These are phyloP conservation scores for Anguilla marmorata DNA, from an alignment of 2,797 vertebrate genomes.

Conservation along the genomic window DNA sequence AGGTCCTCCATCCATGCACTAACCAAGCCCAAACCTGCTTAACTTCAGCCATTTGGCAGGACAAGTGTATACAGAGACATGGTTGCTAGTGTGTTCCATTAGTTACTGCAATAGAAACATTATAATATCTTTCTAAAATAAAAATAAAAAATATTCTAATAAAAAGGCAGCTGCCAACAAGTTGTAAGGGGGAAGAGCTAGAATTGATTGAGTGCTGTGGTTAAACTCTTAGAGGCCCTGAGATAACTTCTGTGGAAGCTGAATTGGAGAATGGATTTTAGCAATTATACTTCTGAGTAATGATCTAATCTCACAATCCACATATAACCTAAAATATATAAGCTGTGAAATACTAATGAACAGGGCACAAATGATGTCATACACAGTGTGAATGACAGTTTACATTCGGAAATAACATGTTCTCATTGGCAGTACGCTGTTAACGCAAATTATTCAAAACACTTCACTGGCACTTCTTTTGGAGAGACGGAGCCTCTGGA, in stretches of 20 bases:
- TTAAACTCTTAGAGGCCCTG: not conserved
- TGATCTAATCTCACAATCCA: not conserved
- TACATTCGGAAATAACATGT: not conserved
- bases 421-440: not conserved
- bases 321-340: not conserved
- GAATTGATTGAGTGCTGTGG: not conserved
- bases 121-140: not conserved
- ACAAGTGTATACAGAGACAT: not conserved
- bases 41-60: not conserved
- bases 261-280: not conserved
- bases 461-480: not conserved
- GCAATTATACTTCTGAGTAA: not conserved
- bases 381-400: not conserved
- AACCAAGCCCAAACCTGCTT: not conserved
- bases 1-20: not conserved
- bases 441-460: not conserved
- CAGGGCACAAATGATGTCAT: not conserved
- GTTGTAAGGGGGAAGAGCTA: not conserved
- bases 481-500: not conserved
- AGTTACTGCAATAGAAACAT: not conserved
- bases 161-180: not conserved
- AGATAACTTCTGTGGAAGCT: not conserved
- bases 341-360: not conserved
- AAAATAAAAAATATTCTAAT: not conserved
- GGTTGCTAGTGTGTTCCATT: not conserved